Percentiles rank a stretch among this genome's conserved stretches.
Conservation (phyloP, 2,113 vertebrate species). For the Furnarius figulus region DNA sequence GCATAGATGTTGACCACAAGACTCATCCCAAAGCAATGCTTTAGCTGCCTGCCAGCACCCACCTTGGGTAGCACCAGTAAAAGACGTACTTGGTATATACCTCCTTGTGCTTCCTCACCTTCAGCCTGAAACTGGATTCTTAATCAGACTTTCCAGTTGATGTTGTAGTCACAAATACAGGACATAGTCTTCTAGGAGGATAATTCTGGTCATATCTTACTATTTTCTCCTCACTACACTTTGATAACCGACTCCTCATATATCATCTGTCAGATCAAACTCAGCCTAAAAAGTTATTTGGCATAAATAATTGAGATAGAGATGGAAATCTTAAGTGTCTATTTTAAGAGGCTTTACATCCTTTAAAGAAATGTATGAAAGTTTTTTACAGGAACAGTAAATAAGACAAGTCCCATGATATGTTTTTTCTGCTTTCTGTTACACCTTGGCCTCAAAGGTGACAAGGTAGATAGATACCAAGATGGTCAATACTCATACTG, state of each 20-base stretch:
- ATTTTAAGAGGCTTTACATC: background rate
- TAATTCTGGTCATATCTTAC: background rate
- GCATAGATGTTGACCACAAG: background rate
- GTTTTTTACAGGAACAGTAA: background rate
- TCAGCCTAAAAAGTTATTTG: background rate
- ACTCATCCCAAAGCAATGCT: background rate
- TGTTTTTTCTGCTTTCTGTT: accelerated
- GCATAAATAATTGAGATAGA: background rate
- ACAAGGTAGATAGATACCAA: background rate
- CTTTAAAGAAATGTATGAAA: background rate
- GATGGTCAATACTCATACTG: background rate
- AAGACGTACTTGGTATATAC: background rate
- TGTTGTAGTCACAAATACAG: background rate
- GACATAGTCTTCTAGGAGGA: background rate
- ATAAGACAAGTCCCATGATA: background rate
- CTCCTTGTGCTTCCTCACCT: background rate
- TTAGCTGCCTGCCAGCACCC: background rate
- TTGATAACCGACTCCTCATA: background rate
- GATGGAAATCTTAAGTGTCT: background rate
- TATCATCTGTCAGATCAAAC: background rate
- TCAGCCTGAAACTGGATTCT: background rate
- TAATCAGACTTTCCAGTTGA: background rate
- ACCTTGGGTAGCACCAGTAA: background rate
- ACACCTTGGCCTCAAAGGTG: background rate
- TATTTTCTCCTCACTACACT: background rate